Conservation (phyloP, 2,888 invertebrate species). For the Yponomeuta malinellus region DNA sequence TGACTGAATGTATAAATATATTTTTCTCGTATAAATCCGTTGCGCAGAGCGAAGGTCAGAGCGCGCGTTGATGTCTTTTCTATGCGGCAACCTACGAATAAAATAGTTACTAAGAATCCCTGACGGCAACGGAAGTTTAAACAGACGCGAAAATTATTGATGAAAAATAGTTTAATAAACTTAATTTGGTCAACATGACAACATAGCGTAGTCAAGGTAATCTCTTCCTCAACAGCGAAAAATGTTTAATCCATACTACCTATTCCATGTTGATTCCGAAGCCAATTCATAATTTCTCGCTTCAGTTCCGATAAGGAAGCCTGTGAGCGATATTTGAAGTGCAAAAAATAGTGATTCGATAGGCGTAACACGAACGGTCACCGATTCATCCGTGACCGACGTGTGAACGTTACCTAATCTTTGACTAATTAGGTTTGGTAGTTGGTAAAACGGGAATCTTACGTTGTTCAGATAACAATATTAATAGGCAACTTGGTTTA, state of each 20-base stretch:
- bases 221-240: not conserved
- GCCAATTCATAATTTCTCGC: slow-evolving; percentile 23
- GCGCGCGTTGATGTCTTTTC: slow-evolving; percentile 13
- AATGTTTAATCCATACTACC: not conserved
- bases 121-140: not conserved
- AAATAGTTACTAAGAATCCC: not conserved
- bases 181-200: not conserved
- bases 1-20: too few relatives aligned
- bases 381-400: slow-evolving; percentile 31
- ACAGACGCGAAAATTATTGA: not conserved
- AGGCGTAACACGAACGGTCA: slow-evolving; percentile 16
- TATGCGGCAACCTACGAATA: not conserved
- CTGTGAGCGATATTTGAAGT: not conserved
- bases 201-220: not conserved
- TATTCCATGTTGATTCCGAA: not conserved
- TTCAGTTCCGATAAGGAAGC: slow-evolving; percentile 26
- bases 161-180: not conserved
- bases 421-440: slow-evolving; percentile 7
- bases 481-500: not conserved
- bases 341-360: slow-evolving; percentile 4
- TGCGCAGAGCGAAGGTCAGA: not conserved
- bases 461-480: not conserved
- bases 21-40: not conserved
- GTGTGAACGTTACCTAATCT: slow-evolving; percentile 41
- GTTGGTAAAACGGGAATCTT: slow-evolving; percentile 10